phyloP scores from a whole-genome alignment of 1,140 invertebrate species.

The Harpegnathos saltator region DNA sequence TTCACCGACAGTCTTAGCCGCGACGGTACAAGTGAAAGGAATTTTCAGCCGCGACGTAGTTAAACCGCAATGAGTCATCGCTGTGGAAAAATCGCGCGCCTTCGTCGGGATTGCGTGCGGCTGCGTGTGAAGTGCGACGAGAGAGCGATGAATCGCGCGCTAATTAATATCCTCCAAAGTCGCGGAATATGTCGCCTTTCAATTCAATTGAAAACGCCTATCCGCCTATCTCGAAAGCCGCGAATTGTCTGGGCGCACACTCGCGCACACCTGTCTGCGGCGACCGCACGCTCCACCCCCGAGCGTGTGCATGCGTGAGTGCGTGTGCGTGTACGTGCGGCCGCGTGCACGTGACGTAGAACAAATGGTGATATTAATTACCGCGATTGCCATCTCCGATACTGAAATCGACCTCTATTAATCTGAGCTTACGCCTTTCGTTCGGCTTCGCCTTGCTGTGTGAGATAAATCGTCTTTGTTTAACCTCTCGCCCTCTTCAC shows the following conservation, averaged over 20 bases:
- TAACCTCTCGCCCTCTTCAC: too few species aligned
- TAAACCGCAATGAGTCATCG: constrained; percentile 36
- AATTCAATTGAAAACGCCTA: too few species aligned
- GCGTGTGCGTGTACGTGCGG: neutral
- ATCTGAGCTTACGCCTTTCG: constrained; percentile 63
- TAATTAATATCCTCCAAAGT: constrained; percentile 75
- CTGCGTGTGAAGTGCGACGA: constrained; percentile 56
- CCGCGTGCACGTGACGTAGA: constrained; percentile 66
- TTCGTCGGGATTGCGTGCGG: constrained; percentile 29
- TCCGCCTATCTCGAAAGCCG: neutral
- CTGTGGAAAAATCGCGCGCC: constrained; percentile 24
- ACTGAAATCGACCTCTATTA: constrained; percentile 71
- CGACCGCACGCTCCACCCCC: neutral
- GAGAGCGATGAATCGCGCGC: constrained; percentile 69
- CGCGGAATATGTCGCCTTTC: constrained; percentile 60
- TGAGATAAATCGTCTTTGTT: constrained; percentile 34
- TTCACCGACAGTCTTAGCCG: too few species aligned
- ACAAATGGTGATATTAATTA: constrained; percentile 79
- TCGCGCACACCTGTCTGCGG: neutral
- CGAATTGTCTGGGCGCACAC: constrained; percentile 26
- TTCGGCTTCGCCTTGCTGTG: constrained; percentile 15
- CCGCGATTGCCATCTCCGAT: constrained; percentile 71
- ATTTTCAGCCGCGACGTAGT: constrained; percentile 46
- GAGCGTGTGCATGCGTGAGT: constrained; percentile 39
- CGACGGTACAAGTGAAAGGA: too few species aligned